Evolutionary conservation across 2,888 invertebrate species (phyloP).

Genomic region (Theretra japonica): DNA sequence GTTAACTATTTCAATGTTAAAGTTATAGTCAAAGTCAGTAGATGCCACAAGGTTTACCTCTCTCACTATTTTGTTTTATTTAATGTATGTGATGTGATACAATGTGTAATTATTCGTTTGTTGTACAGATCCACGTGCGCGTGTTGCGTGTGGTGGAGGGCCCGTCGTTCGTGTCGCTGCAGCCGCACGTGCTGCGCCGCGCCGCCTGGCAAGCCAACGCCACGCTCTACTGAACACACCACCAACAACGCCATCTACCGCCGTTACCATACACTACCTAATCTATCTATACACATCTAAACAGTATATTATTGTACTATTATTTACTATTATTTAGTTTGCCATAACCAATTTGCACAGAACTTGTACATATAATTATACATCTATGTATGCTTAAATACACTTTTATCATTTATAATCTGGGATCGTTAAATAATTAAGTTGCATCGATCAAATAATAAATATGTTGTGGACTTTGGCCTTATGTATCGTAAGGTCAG

Average conservation of each 20-base stretch:
- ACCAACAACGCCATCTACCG: neutral
- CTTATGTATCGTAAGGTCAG: conserved; percentile 20
- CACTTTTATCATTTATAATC: neutral
- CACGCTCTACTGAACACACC: conserved; percentile 54
- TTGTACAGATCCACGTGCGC: conserved; percentile 86
- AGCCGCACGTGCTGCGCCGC: conserved; percentile 70
- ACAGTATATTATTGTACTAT: no score
- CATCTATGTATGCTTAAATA: neutral
- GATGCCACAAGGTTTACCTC: no score
- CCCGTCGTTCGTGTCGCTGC: conserved; percentile 63
- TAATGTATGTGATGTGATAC: neutral
- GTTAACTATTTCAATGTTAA: no score
- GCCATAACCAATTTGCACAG: neutral
- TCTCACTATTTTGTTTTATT: neutral
- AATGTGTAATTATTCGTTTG: neutral
- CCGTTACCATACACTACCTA: neutral
- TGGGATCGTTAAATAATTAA: neutral
- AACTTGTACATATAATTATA: neutral
- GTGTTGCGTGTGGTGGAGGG: conserved; percentile 86
- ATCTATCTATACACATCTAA: neutral
- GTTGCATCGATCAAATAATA: conserved; percentile 20
- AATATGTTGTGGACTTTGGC: conserved; percentile 15
- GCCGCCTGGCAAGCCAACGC: conserved; percentile 62
- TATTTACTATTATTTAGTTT: neutral
- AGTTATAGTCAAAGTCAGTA: no score